Percentiles rank a stretch among this genome's conserved stretches.
phyloP scores from a whole-genome alignment of 2,113 vertebrate species.

The Stigmatopora argus region DNA sequence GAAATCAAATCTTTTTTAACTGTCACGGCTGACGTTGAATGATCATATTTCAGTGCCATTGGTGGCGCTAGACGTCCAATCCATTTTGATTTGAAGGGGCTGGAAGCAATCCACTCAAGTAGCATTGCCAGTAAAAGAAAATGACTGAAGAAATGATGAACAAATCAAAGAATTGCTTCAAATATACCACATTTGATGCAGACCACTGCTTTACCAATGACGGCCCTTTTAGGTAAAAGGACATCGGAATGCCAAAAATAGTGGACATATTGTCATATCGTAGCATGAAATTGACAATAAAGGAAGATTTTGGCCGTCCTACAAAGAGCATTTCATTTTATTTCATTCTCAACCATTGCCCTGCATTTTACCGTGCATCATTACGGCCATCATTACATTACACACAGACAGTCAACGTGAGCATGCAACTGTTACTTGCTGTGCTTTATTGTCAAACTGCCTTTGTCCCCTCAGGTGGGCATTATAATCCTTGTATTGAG shows the following conservation, averaged over 20 bases:
- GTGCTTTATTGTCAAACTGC: not conserved
- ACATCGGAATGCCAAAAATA: not conserved
- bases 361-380: not conserved
- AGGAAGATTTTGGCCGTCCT: not conserved
- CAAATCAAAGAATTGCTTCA: not conserved
- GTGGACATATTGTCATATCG: not conserved
- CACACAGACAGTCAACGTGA: not conserved
- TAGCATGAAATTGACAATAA: conserved; percentile 1
- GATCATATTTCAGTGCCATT: no score
- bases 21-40: no score
- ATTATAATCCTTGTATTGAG: conserved; percentile 46
- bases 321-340: not conserved
- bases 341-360: not conserved
- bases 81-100: no score
- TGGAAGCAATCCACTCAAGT: no score
- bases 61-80: no score
- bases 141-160: not conserved
- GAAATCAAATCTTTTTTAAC: no score
- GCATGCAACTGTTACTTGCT: not conserved
- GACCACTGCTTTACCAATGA: not conserved
- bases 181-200: not conserved
- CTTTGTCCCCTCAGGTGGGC: conserved; percentile 17
- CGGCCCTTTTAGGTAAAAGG: not conserved
- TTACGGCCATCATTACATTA: not conserved
- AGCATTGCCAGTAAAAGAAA: not conserved